These are phyloP conservation scores for Serilophus lunatus DNA, from an alignment of 2,113 vertebrate species.

Conservation along the genomic window DNA sequence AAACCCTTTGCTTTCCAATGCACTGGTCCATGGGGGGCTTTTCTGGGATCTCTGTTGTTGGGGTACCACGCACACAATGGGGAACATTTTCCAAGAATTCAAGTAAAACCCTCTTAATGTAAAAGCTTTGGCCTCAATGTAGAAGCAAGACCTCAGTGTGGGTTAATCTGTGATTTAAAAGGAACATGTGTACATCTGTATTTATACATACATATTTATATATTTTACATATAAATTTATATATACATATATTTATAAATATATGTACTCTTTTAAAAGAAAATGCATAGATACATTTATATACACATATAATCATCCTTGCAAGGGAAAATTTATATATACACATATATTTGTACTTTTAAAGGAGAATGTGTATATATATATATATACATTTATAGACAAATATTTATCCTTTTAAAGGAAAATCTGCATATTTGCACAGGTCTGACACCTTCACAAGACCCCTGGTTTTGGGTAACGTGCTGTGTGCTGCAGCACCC, in stretches of 20 bases:
- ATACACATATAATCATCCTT: neutral
- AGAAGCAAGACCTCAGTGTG: neutral
- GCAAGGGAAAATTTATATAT: neutral
- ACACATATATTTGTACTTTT: neutral
- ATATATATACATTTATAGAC: neutral
- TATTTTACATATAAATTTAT: no score
- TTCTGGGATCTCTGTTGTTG: fast-evolving
- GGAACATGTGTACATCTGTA: no score
- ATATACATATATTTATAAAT: no score
- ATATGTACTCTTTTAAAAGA: neutral
- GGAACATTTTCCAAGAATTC: neutral
- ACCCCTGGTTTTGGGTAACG: neutral
- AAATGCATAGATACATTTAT: neutral
- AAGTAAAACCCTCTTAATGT: neutral
- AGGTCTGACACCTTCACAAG: neutral
- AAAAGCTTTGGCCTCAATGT: neutral
- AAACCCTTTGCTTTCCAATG: neutral
- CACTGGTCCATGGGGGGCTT: neutral
- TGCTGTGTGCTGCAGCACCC: neutral
- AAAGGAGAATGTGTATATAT: no score
- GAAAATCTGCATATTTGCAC: neutral
- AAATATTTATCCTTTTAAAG: neutral
- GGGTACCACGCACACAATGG: fast-evolving
- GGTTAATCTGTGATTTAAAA: neutral
- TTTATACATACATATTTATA: neutral